Conservation (phyloP, 2,888 invertebrate genomes). For the Didymodactylos carnosus region DNA sequence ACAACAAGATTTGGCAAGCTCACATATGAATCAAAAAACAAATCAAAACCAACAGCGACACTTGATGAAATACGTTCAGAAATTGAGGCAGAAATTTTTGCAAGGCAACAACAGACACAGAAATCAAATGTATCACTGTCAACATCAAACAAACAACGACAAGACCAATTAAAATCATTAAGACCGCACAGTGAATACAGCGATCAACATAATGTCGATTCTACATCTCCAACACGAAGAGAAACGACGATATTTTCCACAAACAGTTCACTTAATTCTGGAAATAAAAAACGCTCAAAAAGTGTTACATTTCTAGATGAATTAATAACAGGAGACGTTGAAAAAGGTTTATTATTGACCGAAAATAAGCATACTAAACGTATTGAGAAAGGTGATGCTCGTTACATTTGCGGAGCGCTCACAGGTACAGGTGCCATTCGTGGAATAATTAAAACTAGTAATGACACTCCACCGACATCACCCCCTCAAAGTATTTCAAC, state of each 20-base stretch:
- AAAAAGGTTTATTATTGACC: not conserved
- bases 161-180: no score
- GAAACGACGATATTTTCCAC: no score
- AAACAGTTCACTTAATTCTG: no score
- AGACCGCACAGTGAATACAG: no score
- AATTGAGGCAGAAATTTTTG: not conserved
- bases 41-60: not conserved
- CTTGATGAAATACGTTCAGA: not conserved
- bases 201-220: no score
- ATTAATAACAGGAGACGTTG: no score
- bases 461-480: constrained; percentile 37
- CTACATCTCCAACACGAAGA: no score
- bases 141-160: not conserved
- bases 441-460: constrained; percentile 6
- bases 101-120: not conserved
- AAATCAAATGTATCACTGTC: not conserved
- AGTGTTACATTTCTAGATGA: constrained; percentile 12
- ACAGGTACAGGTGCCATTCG: constrained; percentile 5
- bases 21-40: not conserved
- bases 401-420: constrained; percentile 4
- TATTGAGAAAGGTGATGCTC: constrained; percentile 8
- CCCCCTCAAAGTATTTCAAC: constrained; percentile 28
- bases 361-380: not conserved
- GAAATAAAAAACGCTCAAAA: constrained; percentile 13
- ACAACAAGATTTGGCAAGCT: not conserved